Conservation (phyloP, 2,888 invertebrate genomes). For the Adineta ricciae region DNA sequence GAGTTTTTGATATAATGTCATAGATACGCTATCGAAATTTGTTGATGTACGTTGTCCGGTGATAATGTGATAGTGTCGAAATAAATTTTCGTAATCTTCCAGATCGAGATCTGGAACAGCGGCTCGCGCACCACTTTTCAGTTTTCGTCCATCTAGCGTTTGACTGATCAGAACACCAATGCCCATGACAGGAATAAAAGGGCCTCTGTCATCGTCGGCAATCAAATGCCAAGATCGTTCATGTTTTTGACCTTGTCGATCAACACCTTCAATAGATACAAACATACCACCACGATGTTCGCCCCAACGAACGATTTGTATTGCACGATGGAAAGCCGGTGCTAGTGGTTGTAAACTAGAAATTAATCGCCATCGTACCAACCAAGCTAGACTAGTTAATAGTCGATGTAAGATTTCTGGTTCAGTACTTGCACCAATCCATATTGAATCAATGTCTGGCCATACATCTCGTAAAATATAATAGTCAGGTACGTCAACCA, state of each 20-base stretch:
- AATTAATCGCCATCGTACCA: not conserved
- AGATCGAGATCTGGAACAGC: not conserved
- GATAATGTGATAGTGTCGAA: not conserved
- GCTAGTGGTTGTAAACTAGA: not conserved
- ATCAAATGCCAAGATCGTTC: not conserved
- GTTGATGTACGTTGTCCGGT: not conserved
- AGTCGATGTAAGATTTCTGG: not conserved
- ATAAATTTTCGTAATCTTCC: not conserved
- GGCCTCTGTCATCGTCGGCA: not conserved
- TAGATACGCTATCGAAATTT: too few relatives aligned
- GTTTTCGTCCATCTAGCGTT: not conserved
- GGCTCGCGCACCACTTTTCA: not conserved
- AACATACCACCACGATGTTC: not conserved
- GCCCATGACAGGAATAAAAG: not conserved
- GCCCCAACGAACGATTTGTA: not conserved
- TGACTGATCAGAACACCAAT: not conserved
- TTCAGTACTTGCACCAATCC: not conserved
- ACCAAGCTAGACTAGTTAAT: not conserved
- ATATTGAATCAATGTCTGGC: not conserved
- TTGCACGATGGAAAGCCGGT: not conserved
- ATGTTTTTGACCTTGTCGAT: not conserved
- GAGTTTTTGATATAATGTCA: not conserved
- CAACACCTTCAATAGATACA: not conserved
- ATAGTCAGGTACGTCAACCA: not conserved
- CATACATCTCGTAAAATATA: not conserved